These are phyloP conservation scores for Nephrotoma appendiculata DNA, from an alignment of 2,888 invertebrate genomes.

Conservation along the genomic window DNA sequence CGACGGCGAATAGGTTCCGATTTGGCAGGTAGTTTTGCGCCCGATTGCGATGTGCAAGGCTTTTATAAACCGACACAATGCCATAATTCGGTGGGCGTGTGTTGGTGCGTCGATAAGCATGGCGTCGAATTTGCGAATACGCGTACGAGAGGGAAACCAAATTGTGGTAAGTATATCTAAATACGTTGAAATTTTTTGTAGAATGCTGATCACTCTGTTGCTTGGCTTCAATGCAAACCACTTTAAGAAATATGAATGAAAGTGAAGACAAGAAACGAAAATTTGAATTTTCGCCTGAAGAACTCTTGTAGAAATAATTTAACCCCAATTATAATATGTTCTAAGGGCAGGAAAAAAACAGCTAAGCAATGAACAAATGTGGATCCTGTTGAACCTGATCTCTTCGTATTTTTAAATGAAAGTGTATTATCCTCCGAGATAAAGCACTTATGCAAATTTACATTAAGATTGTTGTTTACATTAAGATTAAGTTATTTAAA, in stretches of 20 bases:
- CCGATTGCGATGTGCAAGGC: slow-evolving; percentile 73
- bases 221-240: too few species aligned
- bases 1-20: slow-evolving; percentile 59
- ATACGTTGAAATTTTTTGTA: not conserved
- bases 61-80: slow-evolving; percentile 79
- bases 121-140: slow-evolving; percentile 78
- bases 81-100: slow-evolving; percentile 72
- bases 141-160: slow-evolving; percentile 64
- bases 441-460: too few species aligned
- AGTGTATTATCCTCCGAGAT: too few species aligned
- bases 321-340: too few species aligned
- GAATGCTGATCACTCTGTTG: not conserved
- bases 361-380: too few species aligned
- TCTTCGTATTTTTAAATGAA: too few species aligned
- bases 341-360: too few species aligned
- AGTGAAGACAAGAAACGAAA: not conserved
- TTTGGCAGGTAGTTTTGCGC: slow-evolving; percentile 56
- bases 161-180: slow-evolving; percentile 46
- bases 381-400: too few species aligned
- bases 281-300: not conserved
- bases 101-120: slow-evolving; percentile 90
- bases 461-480: too few species aligned
- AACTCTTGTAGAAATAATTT: too few species aligned
- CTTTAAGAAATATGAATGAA: too few species aligned
- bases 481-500: too few species aligned